Conservation (phyloP, 2,888 invertebrate species). For the Synergus umbraculus region DNA sequence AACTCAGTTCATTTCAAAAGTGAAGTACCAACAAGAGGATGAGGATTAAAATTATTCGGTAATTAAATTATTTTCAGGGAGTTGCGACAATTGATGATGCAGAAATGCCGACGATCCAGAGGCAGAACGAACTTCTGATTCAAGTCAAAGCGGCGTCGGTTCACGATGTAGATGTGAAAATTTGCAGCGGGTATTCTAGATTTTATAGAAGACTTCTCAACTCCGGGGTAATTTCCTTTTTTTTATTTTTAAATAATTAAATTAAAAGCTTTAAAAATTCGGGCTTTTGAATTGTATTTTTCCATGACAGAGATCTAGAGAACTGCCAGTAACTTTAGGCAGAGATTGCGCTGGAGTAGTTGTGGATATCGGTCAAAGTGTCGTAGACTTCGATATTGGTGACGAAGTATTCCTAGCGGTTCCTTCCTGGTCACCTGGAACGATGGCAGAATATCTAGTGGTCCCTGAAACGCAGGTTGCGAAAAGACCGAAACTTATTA, state of each 20-base stretch:
- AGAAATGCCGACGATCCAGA: slow-evolving; percentile 78
- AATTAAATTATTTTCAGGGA: slow-evolving; percentile 73
- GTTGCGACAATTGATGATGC: slow-evolving; percentile 79
- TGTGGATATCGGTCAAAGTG: slow-evolving; percentile 81
- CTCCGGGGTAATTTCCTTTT: slow-evolving; percentile 65
- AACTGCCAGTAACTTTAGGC: slow-evolving; percentile 81
- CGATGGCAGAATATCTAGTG: slow-evolving; percentile 80
- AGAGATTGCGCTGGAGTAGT: slow-evolving; percentile 83
- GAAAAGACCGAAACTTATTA: slow-evolving; percentile 80
- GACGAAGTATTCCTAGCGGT: slow-evolving; percentile 82
- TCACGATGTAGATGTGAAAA: slow-evolving; percentile 80
- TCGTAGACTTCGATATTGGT: slow-evolving; percentile 81
- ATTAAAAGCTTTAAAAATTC: not conserved
- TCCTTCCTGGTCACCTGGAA: slow-evolving; percentile 81
- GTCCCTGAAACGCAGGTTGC: slow-evolving; percentile 79
- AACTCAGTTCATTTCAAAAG: not conserved
- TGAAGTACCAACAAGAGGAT: too few relatives aligned
- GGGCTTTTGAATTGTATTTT: slow-evolving; percentile 21
- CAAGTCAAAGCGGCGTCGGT: slow-evolving; percentile 82
- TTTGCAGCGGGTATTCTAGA: slow-evolving; percentile 81
- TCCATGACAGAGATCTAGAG: slow-evolving; percentile 71
- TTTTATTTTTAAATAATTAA: slow-evolving; percentile 11
- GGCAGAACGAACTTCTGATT: slow-evolving; percentile 80
- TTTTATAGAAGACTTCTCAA: slow-evolving; percentile 76
- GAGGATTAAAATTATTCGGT: too few relatives aligned